These are phyloP conservation scores for Xestia xanthographa DNA, from an alignment of 2,888 invertebrate genomes.

Conservation along the genomic window DNA sequence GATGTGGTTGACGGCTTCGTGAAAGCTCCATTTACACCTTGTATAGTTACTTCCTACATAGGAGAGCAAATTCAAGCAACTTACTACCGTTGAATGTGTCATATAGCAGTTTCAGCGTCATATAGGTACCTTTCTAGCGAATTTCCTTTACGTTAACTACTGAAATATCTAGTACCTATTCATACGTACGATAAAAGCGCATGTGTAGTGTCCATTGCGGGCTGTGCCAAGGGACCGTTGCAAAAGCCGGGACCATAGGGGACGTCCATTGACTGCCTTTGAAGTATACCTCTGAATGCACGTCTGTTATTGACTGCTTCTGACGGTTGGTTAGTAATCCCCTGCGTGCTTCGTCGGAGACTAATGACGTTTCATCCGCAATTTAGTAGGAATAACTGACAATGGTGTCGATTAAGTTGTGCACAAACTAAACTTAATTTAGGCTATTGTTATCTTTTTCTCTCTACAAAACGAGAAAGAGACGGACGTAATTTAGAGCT, in stretches of 20 bases:
- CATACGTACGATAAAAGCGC: slow-evolving; percentile 2
- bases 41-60: not conserved
- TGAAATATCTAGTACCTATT: slow-evolving; percentile 25
- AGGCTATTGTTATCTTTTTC: no score
- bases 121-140: not conserved
- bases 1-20: not conserved
- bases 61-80: not conserved
- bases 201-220: slow-evolving; percentile 20
- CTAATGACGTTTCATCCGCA: slow-evolving; percentile 12
- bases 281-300: slow-evolving; percentile 48
- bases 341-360: slow-evolving; percentile 18
- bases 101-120: not conserved
- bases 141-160: slow-evolving; percentile 9
- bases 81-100: not conserved
- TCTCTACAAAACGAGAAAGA: no score
- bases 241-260: slow-evolving; percentile 37
- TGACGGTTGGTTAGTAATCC: slow-evolving; percentile 30
- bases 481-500: no score
- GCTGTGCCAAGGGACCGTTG: slow-evolving; percentile 37
- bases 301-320: slow-evolving; percentile 24
- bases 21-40: not conserved
- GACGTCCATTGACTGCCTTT: slow-evolving; percentile 44
- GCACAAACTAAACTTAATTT: no score
- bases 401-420: no score
- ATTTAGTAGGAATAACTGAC: not conserved